These are phyloP conservation scores for Eueremaeus valkanovi DNA, from an alignment of 2,888 invertebrate genomes.

Conservation along the genomic window DNA sequence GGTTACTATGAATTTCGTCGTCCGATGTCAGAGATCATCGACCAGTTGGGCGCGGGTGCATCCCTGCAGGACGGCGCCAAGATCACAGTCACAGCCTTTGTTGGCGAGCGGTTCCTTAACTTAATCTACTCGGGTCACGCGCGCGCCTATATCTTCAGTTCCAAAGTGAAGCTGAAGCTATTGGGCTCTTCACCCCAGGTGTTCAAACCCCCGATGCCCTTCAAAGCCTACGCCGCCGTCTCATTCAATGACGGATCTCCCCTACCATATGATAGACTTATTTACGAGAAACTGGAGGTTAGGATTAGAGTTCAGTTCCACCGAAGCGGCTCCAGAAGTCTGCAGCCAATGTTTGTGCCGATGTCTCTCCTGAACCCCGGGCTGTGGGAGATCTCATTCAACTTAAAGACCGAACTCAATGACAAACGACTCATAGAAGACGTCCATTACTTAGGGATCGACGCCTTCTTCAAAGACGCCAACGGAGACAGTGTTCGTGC, in stretches of 20 bases:
- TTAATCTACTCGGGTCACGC: slow-evolving; percentile 82
- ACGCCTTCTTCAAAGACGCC: slow-evolving; percentile 66
- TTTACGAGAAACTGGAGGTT: slow-evolving; percentile 65
- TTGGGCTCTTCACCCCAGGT: slow-evolving; percentile 86
- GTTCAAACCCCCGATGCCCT: slow-evolving; percentile 91
- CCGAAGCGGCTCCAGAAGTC: slow-evolving; percentile 51
- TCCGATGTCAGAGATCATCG: slow-evolving; percentile 71
- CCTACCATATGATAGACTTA: slow-evolving; percentile 62
- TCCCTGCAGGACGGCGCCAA: slow-evolving; percentile 70
- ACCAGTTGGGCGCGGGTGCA: slow-evolving; percentile 52
- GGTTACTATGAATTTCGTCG: slow-evolving; percentile 83
- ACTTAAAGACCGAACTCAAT: slow-evolving; percentile 61
- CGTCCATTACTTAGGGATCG: slow-evolving; percentile 42
- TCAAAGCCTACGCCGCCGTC: slow-evolving; percentile 76
- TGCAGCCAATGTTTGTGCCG: slow-evolving; percentile 61
- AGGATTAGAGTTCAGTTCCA: slow-evolving; percentile 57
- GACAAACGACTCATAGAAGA: slow-evolving; percentile 45
- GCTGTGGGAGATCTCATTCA: slow-evolving; percentile 76
- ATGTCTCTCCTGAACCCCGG: slow-evolving; percentile 67
- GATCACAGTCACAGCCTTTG: slow-evolving; percentile 74
- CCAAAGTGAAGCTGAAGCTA: slow-evolving; percentile 74
- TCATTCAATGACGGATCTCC: slow-evolving; percentile 88
- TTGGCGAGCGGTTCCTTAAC: slow-evolving; percentile 80
- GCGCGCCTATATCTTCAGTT: slow-evolving; percentile 79
- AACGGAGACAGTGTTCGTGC: slow-evolving; percentile 64